Conservation (phyloP, 2,113 vertebrate genomes). For the Canis aureus region DNA sequence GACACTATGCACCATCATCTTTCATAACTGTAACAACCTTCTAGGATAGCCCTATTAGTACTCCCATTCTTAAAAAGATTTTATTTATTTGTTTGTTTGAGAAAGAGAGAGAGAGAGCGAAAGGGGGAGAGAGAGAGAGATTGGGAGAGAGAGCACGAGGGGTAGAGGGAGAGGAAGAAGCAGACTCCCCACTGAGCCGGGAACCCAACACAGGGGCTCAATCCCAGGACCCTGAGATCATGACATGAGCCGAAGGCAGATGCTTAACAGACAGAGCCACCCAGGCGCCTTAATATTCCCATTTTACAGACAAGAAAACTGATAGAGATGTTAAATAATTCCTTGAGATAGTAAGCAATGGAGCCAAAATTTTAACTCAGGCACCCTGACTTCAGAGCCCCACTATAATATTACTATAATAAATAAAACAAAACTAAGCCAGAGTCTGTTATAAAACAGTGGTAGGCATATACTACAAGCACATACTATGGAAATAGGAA, state of each 20-base stretch:
- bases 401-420: neutral
- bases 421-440: neutral
- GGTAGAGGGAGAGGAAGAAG: neutral
- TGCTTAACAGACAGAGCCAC: neutral
- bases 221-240: neutral
- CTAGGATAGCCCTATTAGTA: neutral
- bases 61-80: neutral
- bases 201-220: neutral
- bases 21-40: neutral
- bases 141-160: neutral
- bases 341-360: neutral
- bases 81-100: neutral
- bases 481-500: neutral
- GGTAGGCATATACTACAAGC: neutral
- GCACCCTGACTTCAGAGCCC: neutral
- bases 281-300: neutral
- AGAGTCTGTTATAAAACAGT: neutral
- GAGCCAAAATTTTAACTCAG: constrained; percentile 10
- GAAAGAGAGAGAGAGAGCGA: no score
- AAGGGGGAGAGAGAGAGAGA: neutral
- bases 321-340: constrained; percentile 30
- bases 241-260: neutral
- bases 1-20: neutral
- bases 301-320: constrained; percentile 21
- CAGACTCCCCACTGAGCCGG: neutral